A percentile compares a stretch with the other conserved stretches of the same genome.
phyloP scores from a whole-genome alignment of 53 echinoderm and acorn worm genomes.

The Mesocentrotus franciscanus region DNA sequence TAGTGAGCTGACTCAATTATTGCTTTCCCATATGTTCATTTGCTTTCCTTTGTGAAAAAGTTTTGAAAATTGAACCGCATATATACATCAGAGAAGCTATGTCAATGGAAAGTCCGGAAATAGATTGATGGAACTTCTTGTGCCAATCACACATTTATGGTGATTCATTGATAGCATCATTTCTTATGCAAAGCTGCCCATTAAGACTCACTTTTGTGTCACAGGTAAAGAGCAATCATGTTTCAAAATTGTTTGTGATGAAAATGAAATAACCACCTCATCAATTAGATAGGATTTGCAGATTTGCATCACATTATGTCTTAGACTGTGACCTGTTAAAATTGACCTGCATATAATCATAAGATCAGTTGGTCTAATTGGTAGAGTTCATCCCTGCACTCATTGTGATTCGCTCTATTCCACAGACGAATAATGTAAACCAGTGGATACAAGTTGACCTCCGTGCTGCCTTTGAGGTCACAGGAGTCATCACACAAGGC shows the following conservation, averaged over 20 bases:
- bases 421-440: background rate
- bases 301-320: too few species aligned
- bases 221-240: background rate
- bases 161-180: background rate
- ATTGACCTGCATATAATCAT: background rate
- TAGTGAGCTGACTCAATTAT: background rate
- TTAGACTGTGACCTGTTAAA: background rate
- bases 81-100: background rate
- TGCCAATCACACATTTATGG: too few species aligned
- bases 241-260: too few species aligned
- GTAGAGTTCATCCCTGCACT: background rate
- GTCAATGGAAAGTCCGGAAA: background rate
- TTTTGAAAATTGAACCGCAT: background rate
- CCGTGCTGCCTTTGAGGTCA: slow-evolving; percentile 33
- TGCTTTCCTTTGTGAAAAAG: background rate
- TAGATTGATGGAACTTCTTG: too few species aligned
- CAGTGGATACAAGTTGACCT: slow-evolving; percentile 57
- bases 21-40: background rate
- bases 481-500: slow-evolving; percentile 55
- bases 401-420: background rate
- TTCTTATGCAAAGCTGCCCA: background rate
- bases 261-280: too few species aligned
- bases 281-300: too few species aligned
- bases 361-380: too few species aligned
- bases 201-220: background rate